phyloP scores from a whole-genome alignment of 2,113 vertebrate genomes.

The Hucho hucho region DNA sequence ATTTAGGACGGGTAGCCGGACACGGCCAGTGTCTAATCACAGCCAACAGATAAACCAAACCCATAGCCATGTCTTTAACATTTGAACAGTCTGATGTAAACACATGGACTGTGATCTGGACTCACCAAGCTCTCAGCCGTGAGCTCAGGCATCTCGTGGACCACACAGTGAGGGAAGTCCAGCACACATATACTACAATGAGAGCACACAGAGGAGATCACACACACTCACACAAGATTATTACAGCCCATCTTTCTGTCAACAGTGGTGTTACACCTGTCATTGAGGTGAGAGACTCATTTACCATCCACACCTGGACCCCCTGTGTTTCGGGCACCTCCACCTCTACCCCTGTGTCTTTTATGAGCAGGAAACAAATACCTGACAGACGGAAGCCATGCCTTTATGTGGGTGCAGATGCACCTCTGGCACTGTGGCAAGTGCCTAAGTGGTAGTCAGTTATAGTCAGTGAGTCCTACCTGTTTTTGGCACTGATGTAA shows the following conservation, averaged over 20 bases:
- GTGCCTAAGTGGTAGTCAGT: not conserved
- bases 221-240: not conserved
- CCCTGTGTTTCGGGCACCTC: not conserved
- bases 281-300: not conserved
- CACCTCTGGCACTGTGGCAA: not conserved
- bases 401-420: not conserved
- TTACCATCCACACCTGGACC: not conserved
- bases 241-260: not conserved
- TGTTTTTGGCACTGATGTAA: constrained; percentile 96
- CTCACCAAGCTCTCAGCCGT: constrained; percentile 95
- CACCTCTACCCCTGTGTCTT: too few relatives aligned
- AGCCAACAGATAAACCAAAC: too few relatives aligned
- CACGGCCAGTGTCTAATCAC: too few relatives aligned
- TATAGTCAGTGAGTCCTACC: constrained; percentile 67
- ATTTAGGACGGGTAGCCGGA: too few relatives aligned
- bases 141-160: constrained; percentile 92
- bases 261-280: not conserved
- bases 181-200: constrained; percentile 84
- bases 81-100: not conserved
- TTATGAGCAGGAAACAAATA: not conserved
- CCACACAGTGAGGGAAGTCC: constrained; percentile 88
- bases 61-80: not conserved
- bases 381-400: not conserved
- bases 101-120: constrained; percentile 13
- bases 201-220: constrained; percentile 12